phyloP scores from a whole-genome alignment of 2,113 vertebrate genomes.

The Epinephelus lanceolatus region DNA sequence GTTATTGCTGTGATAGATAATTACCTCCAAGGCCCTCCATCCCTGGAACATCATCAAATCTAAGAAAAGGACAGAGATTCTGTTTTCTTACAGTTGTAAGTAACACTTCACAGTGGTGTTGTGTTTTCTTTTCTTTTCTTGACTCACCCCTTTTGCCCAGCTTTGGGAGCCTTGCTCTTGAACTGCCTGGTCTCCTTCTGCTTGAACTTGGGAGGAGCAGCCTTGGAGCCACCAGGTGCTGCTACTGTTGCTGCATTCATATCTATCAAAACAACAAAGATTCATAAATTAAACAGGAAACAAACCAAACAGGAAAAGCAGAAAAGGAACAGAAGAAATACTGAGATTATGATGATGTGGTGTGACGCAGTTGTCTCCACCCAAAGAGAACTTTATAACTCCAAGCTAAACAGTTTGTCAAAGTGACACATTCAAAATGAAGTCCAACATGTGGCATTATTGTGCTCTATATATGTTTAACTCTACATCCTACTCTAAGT shows the following conservation, averaged over 20 bases:
- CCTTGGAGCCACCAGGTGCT: slow-evolving; percentile 63
- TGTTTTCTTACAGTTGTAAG: not conserved
- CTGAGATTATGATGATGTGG: too few relatives aligned
- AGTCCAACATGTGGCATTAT: too few relatives aligned
- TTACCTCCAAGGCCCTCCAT: slow-evolving; percentile 92
- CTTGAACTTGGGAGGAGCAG: slow-evolving; percentile 89
- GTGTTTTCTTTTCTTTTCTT: not conserved
- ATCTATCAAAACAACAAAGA: not conserved
- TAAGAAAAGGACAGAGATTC: slow-evolving; percentile 43
- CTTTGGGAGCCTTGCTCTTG: slow-evolving; percentile 94
- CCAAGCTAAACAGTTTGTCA: not conserved
- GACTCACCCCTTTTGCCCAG: slow-evolving; percentile 89
- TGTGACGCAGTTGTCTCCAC: too few relatives aligned
- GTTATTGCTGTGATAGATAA: slow-evolving; percentile 39
- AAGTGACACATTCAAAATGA: not conserved
- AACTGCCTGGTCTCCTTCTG: slow-evolving; percentile 90
- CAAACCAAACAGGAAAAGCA: not conserved
- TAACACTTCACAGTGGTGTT: not conserved
- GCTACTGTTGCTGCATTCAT: slow-evolving; percentile 60
- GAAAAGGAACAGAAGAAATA: not conserved
- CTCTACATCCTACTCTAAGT: too few relatives aligned
- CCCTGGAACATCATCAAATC: slow-evolving; percentile 89
- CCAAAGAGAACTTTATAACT: too few relatives aligned
- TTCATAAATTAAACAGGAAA: not conserved
- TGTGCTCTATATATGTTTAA: too few relatives aligned